Evolutionary conservation across 2,797 vertebrate species (phyloP).

Genomic region (Propithecus perrieri): DNA sequence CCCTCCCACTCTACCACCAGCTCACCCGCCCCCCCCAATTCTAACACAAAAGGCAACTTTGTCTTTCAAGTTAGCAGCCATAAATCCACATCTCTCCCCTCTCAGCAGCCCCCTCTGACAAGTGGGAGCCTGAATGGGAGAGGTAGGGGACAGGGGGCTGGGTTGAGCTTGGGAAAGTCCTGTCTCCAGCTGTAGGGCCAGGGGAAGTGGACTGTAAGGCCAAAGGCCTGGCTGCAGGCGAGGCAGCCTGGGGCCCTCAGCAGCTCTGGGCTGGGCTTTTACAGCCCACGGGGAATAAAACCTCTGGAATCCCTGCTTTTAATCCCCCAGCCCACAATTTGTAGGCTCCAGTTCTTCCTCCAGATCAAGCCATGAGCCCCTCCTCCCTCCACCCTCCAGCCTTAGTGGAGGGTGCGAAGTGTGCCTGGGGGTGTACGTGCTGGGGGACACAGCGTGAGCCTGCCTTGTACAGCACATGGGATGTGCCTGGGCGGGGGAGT

Average conservation of each 20-base stretch:
- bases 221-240: background rate
- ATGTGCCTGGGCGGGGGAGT: background rate
- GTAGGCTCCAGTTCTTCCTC: background rate
- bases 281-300: constrained; percentile 36
- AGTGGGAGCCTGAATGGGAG: constrained; percentile 33
- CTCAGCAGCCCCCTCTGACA: constrained; percentile 66
- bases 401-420: background rate
- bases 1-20: constrained; percentile 48
- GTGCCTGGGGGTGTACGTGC: background rate
- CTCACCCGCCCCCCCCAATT: constrained; percentile 46
- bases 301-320: background rate
- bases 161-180: constrained; percentile 58
- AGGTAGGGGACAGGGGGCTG: background rate
- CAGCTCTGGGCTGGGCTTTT: constrained; percentile 47
- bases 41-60: constrained; percentile 80
- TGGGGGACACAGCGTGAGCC: background rate
- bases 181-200: constrained; percentile 1
- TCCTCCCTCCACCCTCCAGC: background rate
- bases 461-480: fast-evolving
- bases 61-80: constrained; percentile 77
- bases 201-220: background rate
- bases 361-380: background rate
- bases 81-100: constrained; percentile 69
- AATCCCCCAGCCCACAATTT: background rate
- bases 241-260: background rate